Evolutionary conservation across 2,797 vertebrate species (phyloP), one percentile per base, ranked within the genome.

Genomic region (Tangara arthus): DNA sequence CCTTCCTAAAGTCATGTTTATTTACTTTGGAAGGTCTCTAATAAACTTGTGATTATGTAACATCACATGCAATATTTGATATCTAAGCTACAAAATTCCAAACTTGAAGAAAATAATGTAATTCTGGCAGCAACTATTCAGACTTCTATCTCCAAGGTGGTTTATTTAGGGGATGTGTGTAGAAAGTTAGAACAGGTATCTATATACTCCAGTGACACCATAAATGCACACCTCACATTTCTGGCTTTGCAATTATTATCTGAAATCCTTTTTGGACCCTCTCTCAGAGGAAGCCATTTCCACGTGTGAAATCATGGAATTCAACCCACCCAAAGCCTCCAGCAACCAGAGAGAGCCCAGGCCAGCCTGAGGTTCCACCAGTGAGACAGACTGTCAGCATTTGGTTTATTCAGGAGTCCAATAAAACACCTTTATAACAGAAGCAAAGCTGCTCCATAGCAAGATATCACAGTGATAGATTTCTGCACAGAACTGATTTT

Each of bases 101-200:
- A 20, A 20, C 10, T 24, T 42, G 53, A 92, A 82, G 27, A 69
- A 71, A 44, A 53, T 1, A 37, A 11, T 17, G 15, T 30, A 41
- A 71, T 55, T 66, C 37, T 56, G 56, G 57, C 44, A 77, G 44
- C 6, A 42, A 3, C 3, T 4, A 28, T 16, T 63, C 4, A 8
- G 49, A 63, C 9, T 47, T 3, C 0, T 11, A 9, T 11, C 11
- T 81, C 30, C 13, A 57, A 53, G 24, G 24, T 3, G 2, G 30
- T 46, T 72, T 60, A 52, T 22, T 65, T n/a, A 49, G 32, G 39
- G 17, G 61, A 46, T 1, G 13, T 0, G 0, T 6, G 30, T 18
- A 32, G 9, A 32, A 69, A 49, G 11, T 47, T 35, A 35, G 15
- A 66, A 56, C 11, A 71, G 66, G 3, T 64, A 64, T 4, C 41